Percentiles rank a stretch among this genome's conserved stretches.
These are phyloP conservation scores for Chromoteleia sp. DNA, from an alignment of 2,888 invertebrate genomes.

Conservation along the genomic window DNA sequence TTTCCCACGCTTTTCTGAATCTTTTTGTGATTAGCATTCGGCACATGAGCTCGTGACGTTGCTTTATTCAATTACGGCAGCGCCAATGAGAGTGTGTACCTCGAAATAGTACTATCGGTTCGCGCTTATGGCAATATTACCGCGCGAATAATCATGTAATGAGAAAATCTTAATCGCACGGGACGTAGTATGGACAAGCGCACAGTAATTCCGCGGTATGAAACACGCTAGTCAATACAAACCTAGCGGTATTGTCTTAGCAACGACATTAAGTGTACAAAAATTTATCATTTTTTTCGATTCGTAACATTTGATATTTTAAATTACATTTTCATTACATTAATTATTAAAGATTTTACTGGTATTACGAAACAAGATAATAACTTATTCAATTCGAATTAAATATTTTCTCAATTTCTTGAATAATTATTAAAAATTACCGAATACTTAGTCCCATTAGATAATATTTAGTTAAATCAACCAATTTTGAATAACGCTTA, in stretches of 20 bases:
- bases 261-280: neutral
- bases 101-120: slow-evolving; percentile 64
- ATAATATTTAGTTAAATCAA: too few relatives aligned
- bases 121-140: slow-evolving; percentile 67
- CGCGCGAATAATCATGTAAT: slow-evolving; percentile 67
- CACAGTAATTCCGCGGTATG: slow-evolving; percentile 31
- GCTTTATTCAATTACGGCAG: slow-evolving; percentile 64
- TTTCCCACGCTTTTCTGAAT: slow-evolving; percentile 65
- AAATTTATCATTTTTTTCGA: too few relatives aligned
- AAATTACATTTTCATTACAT: too few relatives aligned
- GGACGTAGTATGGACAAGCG: slow-evolving; percentile 54
- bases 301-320: too few relatives aligned
- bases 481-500: too few relatives aligned
- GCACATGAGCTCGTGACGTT: slow-evolving; percentile 66
- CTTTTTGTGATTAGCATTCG: slow-evolving; percentile 68
- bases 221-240: slow-evolving; percentile 13
- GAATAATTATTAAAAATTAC: too few relatives aligned
- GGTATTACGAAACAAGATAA: too few relatives aligned
- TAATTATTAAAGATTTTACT: too few relatives aligned
- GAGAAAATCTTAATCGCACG: slow-evolving; percentile 70
- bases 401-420: too few relatives aligned
- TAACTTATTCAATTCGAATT: too few relatives aligned
- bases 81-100: slow-evolving; percentile 54
- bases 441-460: too few relatives aligned
- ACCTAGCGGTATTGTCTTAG: slow-evolving; percentile 17